Base-by-base conservation (phyloP, 2,797 vertebrate genomes). In the Margarornis squamiger region DNA sequence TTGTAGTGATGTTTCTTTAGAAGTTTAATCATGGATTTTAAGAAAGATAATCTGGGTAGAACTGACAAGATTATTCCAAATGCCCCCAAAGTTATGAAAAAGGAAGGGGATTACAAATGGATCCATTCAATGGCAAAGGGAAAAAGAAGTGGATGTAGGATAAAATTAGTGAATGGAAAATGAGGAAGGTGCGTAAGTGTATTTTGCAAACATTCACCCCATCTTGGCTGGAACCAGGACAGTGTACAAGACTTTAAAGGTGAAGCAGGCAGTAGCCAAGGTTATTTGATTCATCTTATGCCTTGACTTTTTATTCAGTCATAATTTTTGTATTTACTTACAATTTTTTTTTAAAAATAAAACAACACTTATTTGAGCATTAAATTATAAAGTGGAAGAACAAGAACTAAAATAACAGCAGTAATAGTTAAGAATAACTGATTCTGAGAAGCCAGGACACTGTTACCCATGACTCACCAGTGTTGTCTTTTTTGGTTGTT, bases 401-500 rank as follows among this genome's bases (percentile, higher is more conserved):
- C 5, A 67, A 83, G 16, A 88, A 38, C 12, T 46, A 73, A 84
- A 63, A 76, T 30, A 86, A 81, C 19, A 36, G 27, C 15, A 81
- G 43, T 57, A 92, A 34, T 11, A 92, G 29, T 8, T 86, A 79
- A 70, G 43, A 30, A 61, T 65, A 88, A 77, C 52, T 36, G 89
- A 83, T 70, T 74, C 24, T 45, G 38, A 80, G 65, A 91, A 94
- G 62, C 48, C 41, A 88, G 46, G 67, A 52, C 23, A 57, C 54
- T 81, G 68, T 27, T 65, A 77, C 24, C 34, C 39, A 68, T 41
- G 90, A 92, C 98, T 98, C 97, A 99, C 99, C 98, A 45, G 85
- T 88, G 46, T 55, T 95, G 36, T 98, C 96, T 95, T 99, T 99
- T 93, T 98, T 99, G 74, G 97, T 92, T 51, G 99, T 98, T 88